A percentile compares a stretch with the other conserved stretches of the same genome.
phyloP scores from a whole-genome alignment of 2,797 vertebrate species.

The Squalus acanthias region DNA sequence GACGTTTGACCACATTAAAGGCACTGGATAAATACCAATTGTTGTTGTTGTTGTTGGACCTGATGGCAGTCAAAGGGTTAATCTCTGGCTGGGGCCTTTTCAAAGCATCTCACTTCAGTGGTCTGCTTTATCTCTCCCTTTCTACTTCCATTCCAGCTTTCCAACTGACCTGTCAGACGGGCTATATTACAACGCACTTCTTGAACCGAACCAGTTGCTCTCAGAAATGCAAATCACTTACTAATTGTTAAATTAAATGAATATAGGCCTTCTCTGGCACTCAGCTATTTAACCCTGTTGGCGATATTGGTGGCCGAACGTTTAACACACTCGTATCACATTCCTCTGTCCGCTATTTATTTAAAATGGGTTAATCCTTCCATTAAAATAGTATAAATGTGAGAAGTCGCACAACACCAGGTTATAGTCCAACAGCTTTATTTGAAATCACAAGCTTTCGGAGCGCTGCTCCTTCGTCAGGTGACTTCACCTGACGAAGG shows the following conservation, averaged over 20 bases:
- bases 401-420: no score
- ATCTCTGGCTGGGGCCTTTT: background rate
- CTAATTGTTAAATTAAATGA: slow-evolving; percentile 28
- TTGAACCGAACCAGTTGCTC: slow-evolving; percentile 22
- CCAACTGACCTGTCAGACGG: background rate
- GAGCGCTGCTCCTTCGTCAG: no score
- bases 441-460: no score
- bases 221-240: slow-evolving; percentile 26
- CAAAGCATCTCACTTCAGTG: slow-evolving; percentile 2
- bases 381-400: background rate
- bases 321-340: background rate
- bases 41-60: background rate
- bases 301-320: background rate
- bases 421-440: no score
- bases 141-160: background rate
- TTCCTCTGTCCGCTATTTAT: background rate
- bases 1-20: no score
- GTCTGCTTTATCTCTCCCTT: background rate
- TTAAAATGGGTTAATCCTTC: slow-evolving; percentile 11
- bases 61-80: background rate
- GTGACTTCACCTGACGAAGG: no score
- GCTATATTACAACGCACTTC: background rate
- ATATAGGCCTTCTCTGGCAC: background rate
- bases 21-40: no score
- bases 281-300: background rate